Base-by-base conservation (phyloP, 2,888 invertebrate species). In the Leucophora obtusa region DNA sequence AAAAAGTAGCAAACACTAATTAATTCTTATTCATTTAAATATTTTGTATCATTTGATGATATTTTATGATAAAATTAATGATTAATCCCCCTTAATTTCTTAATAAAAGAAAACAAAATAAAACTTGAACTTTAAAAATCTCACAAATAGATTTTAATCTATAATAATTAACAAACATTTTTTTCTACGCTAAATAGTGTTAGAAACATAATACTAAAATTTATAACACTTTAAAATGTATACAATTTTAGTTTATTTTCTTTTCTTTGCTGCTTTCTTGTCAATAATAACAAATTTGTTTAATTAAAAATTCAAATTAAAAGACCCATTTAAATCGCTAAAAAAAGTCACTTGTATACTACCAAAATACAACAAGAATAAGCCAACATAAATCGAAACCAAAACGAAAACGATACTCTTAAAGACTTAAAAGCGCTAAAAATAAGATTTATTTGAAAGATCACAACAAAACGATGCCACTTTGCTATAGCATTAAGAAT, bases 301-400 rank as follows among this genome's bases (percentile, higher is more conserved):
- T 81, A 81, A 74, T 81, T 81, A 81, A 81, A 77, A 81, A 81
- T 81, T 81, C 70, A 81, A 81, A 81, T 81, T 66, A 35, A 70
- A 77, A 81, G 66, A 65, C 35, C 66, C 60, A 77, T 81, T 73
- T 74, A 62, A 81, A 74, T 74, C 77, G 81, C 81, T 70, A 77
- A 77, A 74, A n/a, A 77, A 63, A 76, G 54, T 51, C 81, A 77
- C 76, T 81, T 77, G 81, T 70, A 47, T 58, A 33, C 68, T 63
- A 66, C 50, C n/a, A 59, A 54, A 35, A 33, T 0, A 28, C 5
- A 14, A 2, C 35, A 9, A 17, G 51, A 71, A 53, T 43, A 66
- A 11, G 18, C 35, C 33, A 65, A 24, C 38, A 54, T 65, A 79
- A 69, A 74, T 74, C 63, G 53, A 59, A 24, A 68, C 17, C 54